Evolutionary conservation across 2,797 vertebrate species (phyloP), one percentile per base, ranked within the genome.

Genomic region (Sternotherus odoratus): DNA sequence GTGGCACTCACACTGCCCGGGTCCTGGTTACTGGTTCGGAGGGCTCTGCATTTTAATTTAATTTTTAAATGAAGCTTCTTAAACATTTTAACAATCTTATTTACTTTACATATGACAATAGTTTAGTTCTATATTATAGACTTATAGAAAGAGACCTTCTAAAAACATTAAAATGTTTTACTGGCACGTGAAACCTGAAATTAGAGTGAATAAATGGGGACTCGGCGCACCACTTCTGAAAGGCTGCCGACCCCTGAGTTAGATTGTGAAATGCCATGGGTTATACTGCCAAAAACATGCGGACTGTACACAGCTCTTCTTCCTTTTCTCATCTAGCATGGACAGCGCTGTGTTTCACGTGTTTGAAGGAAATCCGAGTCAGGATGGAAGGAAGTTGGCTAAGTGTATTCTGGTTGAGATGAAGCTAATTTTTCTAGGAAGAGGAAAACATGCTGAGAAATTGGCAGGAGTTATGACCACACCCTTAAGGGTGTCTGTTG

Each of bases 391-490:
- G 57, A 83, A 7, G 21, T 80, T 69, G 83, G 57, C 50, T 83
- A 81, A 87, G 77, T 46, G 88, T 93, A 50, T 5, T 90, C 57
- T 83, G 89, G 74, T 85, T 82, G 77, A 94, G 83, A 88, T 75
- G 83, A 69, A 39, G 81, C 39, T 26, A n/a, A 63, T 91, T 46
- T 46, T 46, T 50, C 19, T 87, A 87, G n/a, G 0, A 0, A 89
- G 83, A 79, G 33, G 48, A 11, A 36, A 12, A 87, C 43, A 72
- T 53, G 60, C 43, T 75, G 72, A 87, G 48, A 72, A 74, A 63
- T 28, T 91, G 72, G 72, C 82, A 91, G 89, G 54, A 82, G 88
- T 49, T 83, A 36, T 74, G 86, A 79, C 75, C 83, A 15, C 85
- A 11, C 36, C 5, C 19, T 66, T 63, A 28, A 50, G 79, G n/a